Evolutionary conservation across 2,888 invertebrate species (phyloP), one percentile per base, ranked within the genome.

Genomic region (Rutpela maculata): DNA sequence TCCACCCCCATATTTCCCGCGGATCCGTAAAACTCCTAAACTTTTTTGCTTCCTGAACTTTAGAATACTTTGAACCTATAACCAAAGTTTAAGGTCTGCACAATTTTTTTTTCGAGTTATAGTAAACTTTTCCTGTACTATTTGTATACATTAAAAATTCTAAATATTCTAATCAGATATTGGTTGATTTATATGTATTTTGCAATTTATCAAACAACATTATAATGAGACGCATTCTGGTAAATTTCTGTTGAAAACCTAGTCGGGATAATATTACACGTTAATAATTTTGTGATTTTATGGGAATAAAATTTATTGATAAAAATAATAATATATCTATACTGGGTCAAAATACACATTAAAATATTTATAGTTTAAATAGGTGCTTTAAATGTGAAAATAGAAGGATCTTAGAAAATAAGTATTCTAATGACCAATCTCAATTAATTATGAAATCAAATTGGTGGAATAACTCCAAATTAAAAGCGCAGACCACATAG

Each of bases 401-500:
- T 18, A 19, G 17, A 19, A 12, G 18, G 2, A 65, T 38, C 18
- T 65, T 65, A 31, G n/a, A 60, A 22, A 50, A 15, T 43, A 70
- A 59, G n/a, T 60, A 38, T 70, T 60, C 60, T 60, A 60, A 70
- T 38, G n/a, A 15, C 43, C 19, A 4, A 18, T 50, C 22, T 38
- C 59, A 70, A 70, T 70, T 60, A 70, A 62, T 70, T 70, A 70
- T 60, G 43, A 70, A 70, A 70, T 70, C 38, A 72, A 72, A 63
- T 72, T 63, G 31, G 50, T 72, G 55, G 62, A 70, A 70, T 70
- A 60, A 38, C 63, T 19, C 43, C 22, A 17, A 22, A 60, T 5
- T 26, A 43, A 74, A 65, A n/a, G 19, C 26, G 17, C 12, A 57
- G 78, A 78, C 78, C 78, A 76, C 75, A 74, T 78, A 74, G 31